Conservation (phyloP, 2,797 vertebrate species). For the Protosalanx chinensis region DNA sequence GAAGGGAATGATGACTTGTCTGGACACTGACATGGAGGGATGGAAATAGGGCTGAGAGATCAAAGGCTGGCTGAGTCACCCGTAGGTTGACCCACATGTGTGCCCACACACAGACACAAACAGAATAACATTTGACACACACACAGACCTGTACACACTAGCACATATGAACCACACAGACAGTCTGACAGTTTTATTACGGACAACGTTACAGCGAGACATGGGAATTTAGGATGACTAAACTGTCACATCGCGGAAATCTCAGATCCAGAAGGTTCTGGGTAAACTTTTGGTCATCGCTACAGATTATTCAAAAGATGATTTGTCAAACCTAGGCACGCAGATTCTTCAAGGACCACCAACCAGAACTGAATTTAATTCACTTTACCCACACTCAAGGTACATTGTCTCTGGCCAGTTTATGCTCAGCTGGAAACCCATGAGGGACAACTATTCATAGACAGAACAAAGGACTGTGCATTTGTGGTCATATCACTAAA, state of each 20-base stretch:
- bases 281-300: background rate
- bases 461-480: constrained; percentile 61
- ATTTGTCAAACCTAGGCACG: background rate
- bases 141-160: constrained; percentile 16
- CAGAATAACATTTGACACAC: constrained; percentile 3
- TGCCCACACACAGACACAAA: constrained; percentile 22
- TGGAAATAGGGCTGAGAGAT: constrained; percentile 39
- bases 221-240: background rate
- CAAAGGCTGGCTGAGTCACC: constrained; percentile 33
- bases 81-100: constrained; percentile 10
- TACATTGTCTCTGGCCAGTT: background rate
- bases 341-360: background rate
- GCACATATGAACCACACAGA: constrained; percentile 6
- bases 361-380: background rate
- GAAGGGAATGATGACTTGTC: constrained; percentile 33
- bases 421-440: constrained; percentile 12
- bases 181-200: constrained; percentile 1
- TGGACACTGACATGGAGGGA: constrained; percentile 31
- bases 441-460: constrained; percentile 20
- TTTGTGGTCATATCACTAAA: constrained; percentile 63
- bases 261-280: background rate
- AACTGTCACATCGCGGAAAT: background rate
- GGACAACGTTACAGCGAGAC: background rate
- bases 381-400: background rate
- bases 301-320: background rate